phyloP scores from a whole-genome alignment of 2,888 invertebrate species.

The Eudasyphora cyanicolor region DNA sequence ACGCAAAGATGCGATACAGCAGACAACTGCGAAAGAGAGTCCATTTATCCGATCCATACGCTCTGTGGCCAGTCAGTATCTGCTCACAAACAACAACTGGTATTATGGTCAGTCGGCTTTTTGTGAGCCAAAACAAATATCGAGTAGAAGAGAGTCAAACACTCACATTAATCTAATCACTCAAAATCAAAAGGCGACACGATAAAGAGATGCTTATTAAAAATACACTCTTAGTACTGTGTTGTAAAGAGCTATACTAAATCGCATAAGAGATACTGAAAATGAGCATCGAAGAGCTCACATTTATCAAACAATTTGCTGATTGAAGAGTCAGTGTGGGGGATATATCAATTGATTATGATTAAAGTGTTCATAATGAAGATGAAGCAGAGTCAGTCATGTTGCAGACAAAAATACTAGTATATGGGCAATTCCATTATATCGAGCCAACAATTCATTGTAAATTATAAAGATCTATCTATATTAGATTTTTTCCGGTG shows the following conservation, averaged over 20 bases:
- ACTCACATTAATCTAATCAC: not conserved
- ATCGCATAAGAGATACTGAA: not conserved
- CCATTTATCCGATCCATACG: not conserved
- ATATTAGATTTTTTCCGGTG: too few relatives aligned
- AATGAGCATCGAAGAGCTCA: too few relatives aligned
- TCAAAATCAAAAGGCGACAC: not conserved
- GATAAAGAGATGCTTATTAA: too few relatives aligned
- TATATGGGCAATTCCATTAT: too few relatives aligned
- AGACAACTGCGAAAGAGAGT: slow-evolving; percentile 20
- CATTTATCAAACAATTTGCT: not conserved
- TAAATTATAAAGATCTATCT: too few relatives aligned
- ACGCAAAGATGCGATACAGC: slow-evolving; percentile 50
- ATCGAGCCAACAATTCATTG: too few relatives aligned
- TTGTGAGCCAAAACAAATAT: not conserved
- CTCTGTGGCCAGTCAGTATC: too few relatives aligned
- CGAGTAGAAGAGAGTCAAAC: not conserved
- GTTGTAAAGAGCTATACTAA: not conserved
- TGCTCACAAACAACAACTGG: not conserved
- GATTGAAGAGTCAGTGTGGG: not conserved
- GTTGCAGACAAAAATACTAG: not conserved
- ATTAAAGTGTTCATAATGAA: not conserved
- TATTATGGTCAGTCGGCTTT: not conserved
- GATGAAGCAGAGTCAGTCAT: not conserved
- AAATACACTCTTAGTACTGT: too few relatives aligned
- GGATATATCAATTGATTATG: not conserved